A percentile compares a stretch with the other conserved stretches of the same genome.
These are phyloP conservation scores for Leptinotarsa rubiginosa DNA, from an alignment of 2,888 invertebrate genomes.

Conservation along the genomic window DNA sequence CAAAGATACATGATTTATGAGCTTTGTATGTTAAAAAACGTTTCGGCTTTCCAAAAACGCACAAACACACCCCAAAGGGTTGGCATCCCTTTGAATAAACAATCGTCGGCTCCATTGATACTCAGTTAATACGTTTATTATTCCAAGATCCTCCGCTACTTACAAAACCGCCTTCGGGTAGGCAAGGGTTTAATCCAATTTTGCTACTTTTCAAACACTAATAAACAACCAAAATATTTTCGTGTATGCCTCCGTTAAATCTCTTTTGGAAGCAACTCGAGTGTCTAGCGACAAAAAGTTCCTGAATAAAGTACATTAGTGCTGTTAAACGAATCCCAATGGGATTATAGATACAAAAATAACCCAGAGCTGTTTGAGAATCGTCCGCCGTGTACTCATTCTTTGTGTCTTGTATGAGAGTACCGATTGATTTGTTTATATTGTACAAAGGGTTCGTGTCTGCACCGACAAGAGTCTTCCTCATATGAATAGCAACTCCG, in stretches of 20 bases:
- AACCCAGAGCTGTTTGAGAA: slow-evolving; percentile 38
- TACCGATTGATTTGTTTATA: slow-evolving; percentile 2
- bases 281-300: slow-evolving; percentile 38
- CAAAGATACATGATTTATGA: too few species aligned
- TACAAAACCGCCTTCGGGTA: slow-evolving; percentile 34
- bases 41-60: slow-evolving; percentile 8
- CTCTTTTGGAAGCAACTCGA: slow-evolving; percentile 38
- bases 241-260: slow-evolving; percentile 33
- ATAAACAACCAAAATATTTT: slow-evolving; percentile 50
- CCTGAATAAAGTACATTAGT: slow-evolving; percentile 38
- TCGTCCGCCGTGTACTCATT: slow-evolving; percentile 38
- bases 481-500: slow-evolving; percentile 2
- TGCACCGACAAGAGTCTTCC: background rate
- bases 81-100: slow-evolving; percentile 20
- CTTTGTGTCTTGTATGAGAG: slow-evolving; percentile 30
- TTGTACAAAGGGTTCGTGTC: background rate
- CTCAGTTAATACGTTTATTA: slow-evolving; percentile 25
- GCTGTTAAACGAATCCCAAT: slow-evolving; percentile 41
- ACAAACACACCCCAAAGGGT: slow-evolving; percentile 18
- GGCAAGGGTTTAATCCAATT: slow-evolving; percentile 54
- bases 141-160: slow-evolving; percentile 16
- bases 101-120: slow-evolving; percentile 26
- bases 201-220: slow-evolving; percentile 43
- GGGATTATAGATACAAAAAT: slow-evolving; percentile 41
- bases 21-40: background rate